Evolutionary conservation across 2,797 vertebrate species (phyloP), one percentile per base, ranked within the genome.

Genomic region (Lepilemur septentrionalis): DNA sequence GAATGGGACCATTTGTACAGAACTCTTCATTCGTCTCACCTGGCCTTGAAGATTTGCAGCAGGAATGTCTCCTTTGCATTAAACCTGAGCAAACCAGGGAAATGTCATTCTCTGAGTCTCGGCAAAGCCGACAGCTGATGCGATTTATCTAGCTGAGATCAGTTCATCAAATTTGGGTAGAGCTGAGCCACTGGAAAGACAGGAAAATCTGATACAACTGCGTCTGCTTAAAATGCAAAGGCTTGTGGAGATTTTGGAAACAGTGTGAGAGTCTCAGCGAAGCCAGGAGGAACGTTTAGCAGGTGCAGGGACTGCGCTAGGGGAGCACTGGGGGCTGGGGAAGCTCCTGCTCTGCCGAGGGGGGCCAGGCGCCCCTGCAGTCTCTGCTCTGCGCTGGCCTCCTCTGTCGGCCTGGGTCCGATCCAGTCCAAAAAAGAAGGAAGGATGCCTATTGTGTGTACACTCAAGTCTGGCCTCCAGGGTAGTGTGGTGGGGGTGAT

Each of bases 211-310:
- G 98, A 98, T 98, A 98, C 92, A 96, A 98, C 98, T 76, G 17
- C 4, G 11, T 90, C 98, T 98, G 98, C 93, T 98, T 98, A 98
- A 98, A 98, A 99, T 99, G 98, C 98, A 98, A 98, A 98, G 98
- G 97, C 88, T 98, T 97, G 93, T 97, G 67, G 95, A 98, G 98
- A 98, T 98, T 98, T 98, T 97, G 95, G 97, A 98, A 98, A 97
- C 82, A 94, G 97, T 97, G 97, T 98, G 97, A 98, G 98, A 98
- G 97, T 97, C 98, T 98, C 95, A 75, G 97, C 55, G 97, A 98
- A 97, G 98, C 97, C 97, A 97, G 96, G 94, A 97, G 98, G 97
- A 97, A 97, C 72, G 67, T 97, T 98, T 97, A 98, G 98, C 97
- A 98, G 97, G 97, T 97, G 89, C 7, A 4, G 97, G 97, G 98